Evolutionary conservation across 2,888 invertebrate species (phyloP).

Genomic region (Drosophila multiciliata): DNA sequence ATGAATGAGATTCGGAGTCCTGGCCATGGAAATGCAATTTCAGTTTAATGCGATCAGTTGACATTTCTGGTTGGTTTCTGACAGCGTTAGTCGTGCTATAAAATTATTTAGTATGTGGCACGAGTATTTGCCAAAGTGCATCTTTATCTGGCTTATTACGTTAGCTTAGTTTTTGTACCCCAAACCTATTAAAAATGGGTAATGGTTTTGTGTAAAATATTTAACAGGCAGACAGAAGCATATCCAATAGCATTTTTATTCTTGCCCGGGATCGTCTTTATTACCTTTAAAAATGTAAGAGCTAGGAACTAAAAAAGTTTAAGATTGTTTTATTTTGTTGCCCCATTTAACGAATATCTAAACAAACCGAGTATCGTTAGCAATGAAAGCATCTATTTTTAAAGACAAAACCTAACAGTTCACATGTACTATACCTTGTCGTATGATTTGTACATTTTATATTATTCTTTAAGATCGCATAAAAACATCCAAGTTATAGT

Average conservation of each 20-base stretch:
- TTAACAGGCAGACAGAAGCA: background rate
- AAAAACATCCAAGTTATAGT: background rate
- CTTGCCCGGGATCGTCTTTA: background rate
- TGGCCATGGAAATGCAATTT: slow-evolving; percentile 66
- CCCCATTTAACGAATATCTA: background rate
- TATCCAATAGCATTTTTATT: background rate
- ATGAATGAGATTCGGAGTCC: slow-evolving; percentile 25
- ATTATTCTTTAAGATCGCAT: background rate
- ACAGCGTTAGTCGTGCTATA: background rate
- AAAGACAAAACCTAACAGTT: background rate
- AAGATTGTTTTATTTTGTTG: background rate
- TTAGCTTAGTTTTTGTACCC: background rate
- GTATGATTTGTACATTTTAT: background rate
- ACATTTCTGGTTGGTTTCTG: slow-evolving; percentile 55
- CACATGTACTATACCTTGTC: background rate
- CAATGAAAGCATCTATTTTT: background rate
- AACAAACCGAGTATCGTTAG: background rate
- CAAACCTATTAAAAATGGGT: background rate
- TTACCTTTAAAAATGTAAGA: background rate
- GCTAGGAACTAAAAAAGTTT: background rate
- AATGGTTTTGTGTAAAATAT: background rate
- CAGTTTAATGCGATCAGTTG: slow-evolving; percentile 73
- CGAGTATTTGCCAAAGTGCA: slow-evolving; percentile 17
- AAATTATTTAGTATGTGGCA: slow-evolving; percentile 30
- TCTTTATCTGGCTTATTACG: background rate